Evolutionary conservation across 2,888 invertebrate genomes (phyloP).

Genomic region (Callosobruchus maculatus): DNA sequence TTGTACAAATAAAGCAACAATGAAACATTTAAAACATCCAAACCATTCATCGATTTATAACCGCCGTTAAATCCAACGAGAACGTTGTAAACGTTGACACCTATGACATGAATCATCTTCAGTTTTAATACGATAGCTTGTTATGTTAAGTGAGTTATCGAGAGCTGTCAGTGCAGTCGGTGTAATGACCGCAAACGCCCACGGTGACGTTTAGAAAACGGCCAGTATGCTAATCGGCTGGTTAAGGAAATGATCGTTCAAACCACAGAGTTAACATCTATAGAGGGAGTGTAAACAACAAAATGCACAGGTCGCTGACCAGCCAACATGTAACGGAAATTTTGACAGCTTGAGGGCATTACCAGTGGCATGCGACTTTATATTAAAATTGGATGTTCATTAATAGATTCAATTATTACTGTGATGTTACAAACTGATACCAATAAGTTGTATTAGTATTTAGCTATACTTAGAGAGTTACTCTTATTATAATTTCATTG

Average conservation of each 20-base stretch:
- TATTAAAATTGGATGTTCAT: too few species aligned
- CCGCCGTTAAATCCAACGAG: not conserved
- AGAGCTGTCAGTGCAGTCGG: not conserved
- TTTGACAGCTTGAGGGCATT: too few species aligned
- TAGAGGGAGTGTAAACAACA: too few species aligned
- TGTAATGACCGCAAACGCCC: not conserved
- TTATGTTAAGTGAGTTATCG: not conserved
- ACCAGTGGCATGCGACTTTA: too few species aligned
- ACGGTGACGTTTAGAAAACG: not conserved
- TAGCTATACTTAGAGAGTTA: too few species aligned
- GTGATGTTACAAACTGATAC: too few species aligned
- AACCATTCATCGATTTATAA: not conserved
- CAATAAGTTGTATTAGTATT: too few species aligned
- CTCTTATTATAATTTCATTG: too few species aligned
- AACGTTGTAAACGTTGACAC: not conserved
- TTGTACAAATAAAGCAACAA: not conserved
- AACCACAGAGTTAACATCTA: too few species aligned
- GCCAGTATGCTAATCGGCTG: not conserved
- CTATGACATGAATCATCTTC: not conserved
- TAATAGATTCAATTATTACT: too few species aligned
- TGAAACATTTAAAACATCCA: not conserved
- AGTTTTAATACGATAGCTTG: not conserved
- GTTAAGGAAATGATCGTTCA: not conserved
- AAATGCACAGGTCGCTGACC: too few species aligned
- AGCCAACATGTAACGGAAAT: too few species aligned